These are phyloP conservation scores for Ormyrus pomaceus DNA, from an alignment of 2,888 invertebrate genomes.

Conservation along the genomic window DNA sequence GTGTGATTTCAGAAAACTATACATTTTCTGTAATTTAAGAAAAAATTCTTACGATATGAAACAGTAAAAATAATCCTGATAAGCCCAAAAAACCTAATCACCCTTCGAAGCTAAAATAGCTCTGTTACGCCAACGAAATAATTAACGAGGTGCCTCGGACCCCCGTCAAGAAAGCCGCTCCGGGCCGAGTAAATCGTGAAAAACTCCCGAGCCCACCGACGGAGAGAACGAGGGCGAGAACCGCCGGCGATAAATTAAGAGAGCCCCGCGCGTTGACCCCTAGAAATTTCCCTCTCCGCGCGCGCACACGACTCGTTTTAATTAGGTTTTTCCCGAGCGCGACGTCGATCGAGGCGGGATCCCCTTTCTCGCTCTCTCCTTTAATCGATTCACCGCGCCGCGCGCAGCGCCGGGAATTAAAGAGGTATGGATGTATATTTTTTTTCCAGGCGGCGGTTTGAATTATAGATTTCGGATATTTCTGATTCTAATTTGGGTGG, in stretches of 20 bases:
- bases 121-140: no score
- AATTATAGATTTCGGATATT: slow-evolving; percentile 21
- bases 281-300: background rate
- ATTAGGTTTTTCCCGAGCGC: slow-evolving; percentile 23
- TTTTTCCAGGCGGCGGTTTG: slow-evolving; percentile 8
- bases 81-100: no score
- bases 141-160: no score
- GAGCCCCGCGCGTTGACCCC: slow-evolving; percentile 15
- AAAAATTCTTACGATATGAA: no score
- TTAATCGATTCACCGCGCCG: slow-evolving; percentile 33
- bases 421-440: background rate
- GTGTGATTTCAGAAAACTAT: no score
- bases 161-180: no score
- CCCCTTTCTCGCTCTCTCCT: background rate
- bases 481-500: background rate
- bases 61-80: no score
- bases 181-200: no score
- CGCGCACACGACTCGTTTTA: background rate
- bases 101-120: no score
- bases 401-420: slow-evolving; percentile 19
- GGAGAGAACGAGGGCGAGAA: background rate
- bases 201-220: background rate
- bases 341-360: background rate
- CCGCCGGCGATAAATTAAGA: slow-evolving; percentile 60
- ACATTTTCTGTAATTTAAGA: no score